Conservation (phyloP, 2,113 vertebrate species). For the Alexandromys fortis region DNA sequence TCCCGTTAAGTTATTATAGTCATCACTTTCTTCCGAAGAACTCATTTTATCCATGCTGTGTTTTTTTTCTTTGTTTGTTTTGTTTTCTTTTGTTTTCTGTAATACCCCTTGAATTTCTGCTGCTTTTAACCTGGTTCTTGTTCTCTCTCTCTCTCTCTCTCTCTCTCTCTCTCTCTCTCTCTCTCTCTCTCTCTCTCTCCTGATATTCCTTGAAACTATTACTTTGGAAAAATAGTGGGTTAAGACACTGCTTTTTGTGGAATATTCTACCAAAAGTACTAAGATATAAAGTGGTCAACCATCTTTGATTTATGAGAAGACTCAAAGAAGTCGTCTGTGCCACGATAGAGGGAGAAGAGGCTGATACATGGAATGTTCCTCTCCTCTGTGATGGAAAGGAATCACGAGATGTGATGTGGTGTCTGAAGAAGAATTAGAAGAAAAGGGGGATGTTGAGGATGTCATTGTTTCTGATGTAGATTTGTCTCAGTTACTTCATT, state of each 20-base stretch:
- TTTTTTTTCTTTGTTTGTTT: not conserved
- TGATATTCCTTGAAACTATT: not conserved
- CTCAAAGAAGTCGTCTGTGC: not conserved
- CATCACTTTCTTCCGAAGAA: constrained; percentile 16
- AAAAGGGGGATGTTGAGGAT: not conserved
- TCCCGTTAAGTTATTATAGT: not conserved
- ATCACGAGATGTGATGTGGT: not conserved
- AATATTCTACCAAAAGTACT: constrained; percentile 1
- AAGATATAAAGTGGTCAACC: not conserved
- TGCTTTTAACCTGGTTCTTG: not conserved
- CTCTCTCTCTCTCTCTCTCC: not conserved
- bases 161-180: no score
- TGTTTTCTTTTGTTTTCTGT: not conserved
- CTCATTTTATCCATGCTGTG: not conserved
- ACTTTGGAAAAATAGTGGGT: not conserved
- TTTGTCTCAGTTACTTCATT: not conserved
- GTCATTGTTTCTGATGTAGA: not conserved
- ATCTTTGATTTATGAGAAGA: not conserved
- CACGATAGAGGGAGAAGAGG: not conserved
- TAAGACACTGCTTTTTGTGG: not conserved
- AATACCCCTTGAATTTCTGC: constrained; percentile 1
- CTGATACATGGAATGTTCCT: not conserved
- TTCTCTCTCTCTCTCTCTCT: not conserved
- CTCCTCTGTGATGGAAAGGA: not conserved
- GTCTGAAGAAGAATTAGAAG: not conserved